Conservation (phyloP, 2,888 invertebrate species). For the Eretmocerus hayati region DNA sequence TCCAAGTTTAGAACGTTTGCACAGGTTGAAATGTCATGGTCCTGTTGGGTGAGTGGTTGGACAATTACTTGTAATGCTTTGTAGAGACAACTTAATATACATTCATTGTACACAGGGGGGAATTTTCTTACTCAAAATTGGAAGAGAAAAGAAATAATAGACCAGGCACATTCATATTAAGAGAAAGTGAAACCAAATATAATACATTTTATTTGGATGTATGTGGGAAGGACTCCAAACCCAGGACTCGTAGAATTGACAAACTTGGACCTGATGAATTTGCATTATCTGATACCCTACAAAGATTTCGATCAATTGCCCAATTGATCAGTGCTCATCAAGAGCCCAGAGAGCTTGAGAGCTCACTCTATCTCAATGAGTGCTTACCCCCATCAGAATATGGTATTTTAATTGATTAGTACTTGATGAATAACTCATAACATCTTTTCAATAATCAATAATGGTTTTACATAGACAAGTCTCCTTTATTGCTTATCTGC, state of each 20-base stretch:
- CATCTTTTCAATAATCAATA: background rate
- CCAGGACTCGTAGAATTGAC: slow-evolving; percentile 37
- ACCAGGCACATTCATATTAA: slow-evolving; percentile 72
- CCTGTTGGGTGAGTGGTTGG: slow-evolving; percentile 79
- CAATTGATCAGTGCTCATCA: slow-evolving; percentile 59
- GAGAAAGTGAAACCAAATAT: slow-evolving; percentile 75
- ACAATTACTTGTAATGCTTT: too few relatives aligned
- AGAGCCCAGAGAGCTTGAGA: slow-evolving; percentile 56
- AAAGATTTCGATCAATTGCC: slow-evolving; percentile 55
- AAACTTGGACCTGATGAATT: slow-evolving; percentile 55
- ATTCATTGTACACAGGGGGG: slow-evolving; percentile 67
- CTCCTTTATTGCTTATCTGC: slow-evolving; percentile 62
- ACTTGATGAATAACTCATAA: slow-evolving; percentile 2
- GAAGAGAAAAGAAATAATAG: slow-evolving; percentile 69
- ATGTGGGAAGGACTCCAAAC: slow-evolving; percentile 57
- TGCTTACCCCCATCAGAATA: slow-evolving; percentile 83
- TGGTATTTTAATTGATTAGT: slow-evolving; percentile 50
- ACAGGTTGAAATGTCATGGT: slow-evolving; percentile 76
- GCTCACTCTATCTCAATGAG: slow-evolving; percentile 59
- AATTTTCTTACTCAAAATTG: slow-evolving; percentile 77
- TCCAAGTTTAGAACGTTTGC: slow-evolving; percentile 68
- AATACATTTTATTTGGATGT: slow-evolving; percentile 77
- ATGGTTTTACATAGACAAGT: slow-evolving; percentile 53
- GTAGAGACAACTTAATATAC: too few relatives aligned
- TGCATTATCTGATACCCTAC: slow-evolving; percentile 48